phyloP scores from a whole-genome alignment of 2,888 invertebrate species.

The Sceliomorpha sp. region DNA sequence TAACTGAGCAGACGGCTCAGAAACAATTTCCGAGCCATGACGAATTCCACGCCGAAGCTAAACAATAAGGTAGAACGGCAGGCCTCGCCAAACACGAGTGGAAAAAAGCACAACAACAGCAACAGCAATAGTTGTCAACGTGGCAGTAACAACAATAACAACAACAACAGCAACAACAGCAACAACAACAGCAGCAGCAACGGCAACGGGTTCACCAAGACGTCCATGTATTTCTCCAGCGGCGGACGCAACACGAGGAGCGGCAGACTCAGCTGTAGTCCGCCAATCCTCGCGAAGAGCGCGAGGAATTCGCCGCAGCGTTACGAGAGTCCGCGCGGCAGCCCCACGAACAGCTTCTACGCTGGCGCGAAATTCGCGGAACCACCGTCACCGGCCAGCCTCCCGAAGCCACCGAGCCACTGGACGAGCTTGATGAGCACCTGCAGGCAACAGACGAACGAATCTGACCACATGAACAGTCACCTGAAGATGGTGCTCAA shows the following conservation, averaged over 20 bases:
- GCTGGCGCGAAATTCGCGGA: conserved; percentile 92
- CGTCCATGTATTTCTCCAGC: too few relatives aligned
- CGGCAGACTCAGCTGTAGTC: too few relatives aligned
- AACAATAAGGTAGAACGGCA: conserved; percentile 73
- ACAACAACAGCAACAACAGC: too few relatives aligned
- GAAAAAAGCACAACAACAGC: conserved; percentile 62
- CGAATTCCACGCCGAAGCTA: conserved; percentile 77
- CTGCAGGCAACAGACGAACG: conserved; percentile 47
- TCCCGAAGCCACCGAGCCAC: conserved; percentile 90
- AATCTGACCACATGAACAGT: too few relatives aligned
- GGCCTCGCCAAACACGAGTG: conserved; percentile 72
- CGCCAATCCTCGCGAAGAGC: too few relatives aligned
- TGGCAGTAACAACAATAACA: conserved; percentile 61
- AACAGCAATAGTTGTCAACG: conserved; percentile 61
- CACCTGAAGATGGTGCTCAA: conserved; percentile 71
- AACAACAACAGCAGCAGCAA: too few relatives aligned
- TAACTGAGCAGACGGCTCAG: too few relatives aligned
- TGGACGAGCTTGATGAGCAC: conserved; percentile 82
- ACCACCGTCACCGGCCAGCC: conserved; percentile 88
- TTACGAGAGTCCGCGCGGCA: conserved; percentile 75
- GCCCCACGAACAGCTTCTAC: conserved; percentile 76
- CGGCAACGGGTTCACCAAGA: too few relatives aligned
- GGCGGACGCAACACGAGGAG: too few relatives aligned
- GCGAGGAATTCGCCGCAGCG: too few relatives aligned
- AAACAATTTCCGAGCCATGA: conserved; percentile 68